Evolutionary conservation across 1,140 invertebrate species (phyloP).

Genomic region (Charaxes varanes): DNA sequence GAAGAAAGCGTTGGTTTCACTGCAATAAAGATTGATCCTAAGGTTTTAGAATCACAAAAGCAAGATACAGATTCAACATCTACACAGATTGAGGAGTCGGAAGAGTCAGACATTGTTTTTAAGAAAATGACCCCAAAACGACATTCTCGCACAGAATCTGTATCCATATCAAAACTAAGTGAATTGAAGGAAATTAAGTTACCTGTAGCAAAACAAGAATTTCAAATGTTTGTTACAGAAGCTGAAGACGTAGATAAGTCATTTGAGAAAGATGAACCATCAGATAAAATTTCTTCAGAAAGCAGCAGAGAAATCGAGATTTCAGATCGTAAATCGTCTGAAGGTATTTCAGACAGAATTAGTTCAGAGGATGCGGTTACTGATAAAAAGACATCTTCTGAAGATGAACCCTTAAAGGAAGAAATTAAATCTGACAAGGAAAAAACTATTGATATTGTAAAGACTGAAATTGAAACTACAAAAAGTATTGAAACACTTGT

Average conservation of each 20-base stretch:
- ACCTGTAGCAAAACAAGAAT: slow-evolving; percentile 55
- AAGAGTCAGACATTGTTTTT: slow-evolving; percentile 40
- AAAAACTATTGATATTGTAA: slow-evolving; percentile 21
- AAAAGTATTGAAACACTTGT: slow-evolving; percentile 36
- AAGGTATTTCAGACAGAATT: slow-evolving; percentile 68
- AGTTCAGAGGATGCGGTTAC: slow-evolving; percentile 72
- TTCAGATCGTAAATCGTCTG: slow-evolving; percentile 69
- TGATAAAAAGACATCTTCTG: slow-evolving; percentile 68
- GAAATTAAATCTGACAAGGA: slow-evolving; percentile 24
- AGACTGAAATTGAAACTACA: slow-evolving; percentile 20
- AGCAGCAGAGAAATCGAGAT: slow-evolving; percentile 71
- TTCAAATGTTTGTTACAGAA: slow-evolving; percentile 70
- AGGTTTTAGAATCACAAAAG: slow-evolving; percentile 40
- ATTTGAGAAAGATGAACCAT: slow-evolving; percentile 64
- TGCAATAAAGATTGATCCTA: slow-evolving; percentile 51
- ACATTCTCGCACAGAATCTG: slow-evolving; percentile 66
- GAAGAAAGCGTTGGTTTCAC: slow-evolving; percentile 66
- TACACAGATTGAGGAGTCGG: slow-evolving; percentile 40
- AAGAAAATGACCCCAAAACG: slow-evolving; percentile 68
- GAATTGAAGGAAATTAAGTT: slow-evolving; percentile 50
- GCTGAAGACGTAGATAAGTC: slow-evolving; percentile 61
- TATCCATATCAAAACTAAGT: slow-evolving; percentile 63
- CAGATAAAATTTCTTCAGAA: slow-evolving; percentile 73
- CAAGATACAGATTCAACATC: slow-evolving; percentile 54
- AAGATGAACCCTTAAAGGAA: slow-evolving; percentile 47